A percentile compares a stretch with the other conserved stretches of the same genome.
These are phyloP conservation scores for Zaprionus nigranus DNA, from an alignment of 1,140 invertebrate genomes.

Conservation along the genomic window DNA sequence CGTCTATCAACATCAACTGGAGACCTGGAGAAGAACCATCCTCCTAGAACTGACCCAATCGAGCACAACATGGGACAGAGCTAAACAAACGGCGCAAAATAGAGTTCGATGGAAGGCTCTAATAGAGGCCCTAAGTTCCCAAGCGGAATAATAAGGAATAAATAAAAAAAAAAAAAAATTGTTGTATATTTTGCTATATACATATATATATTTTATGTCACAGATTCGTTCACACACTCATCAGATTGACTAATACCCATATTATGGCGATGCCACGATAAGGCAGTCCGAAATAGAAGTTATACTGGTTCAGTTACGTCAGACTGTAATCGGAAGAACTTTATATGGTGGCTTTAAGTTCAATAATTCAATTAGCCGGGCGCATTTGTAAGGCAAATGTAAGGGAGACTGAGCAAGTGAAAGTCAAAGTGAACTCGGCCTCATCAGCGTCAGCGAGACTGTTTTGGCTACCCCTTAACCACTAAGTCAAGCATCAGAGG, in stretches of 20 bases:
- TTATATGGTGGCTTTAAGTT: neutral
- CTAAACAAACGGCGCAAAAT: too few species aligned
- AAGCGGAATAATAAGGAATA: too few species aligned
- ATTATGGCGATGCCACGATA: neutral
- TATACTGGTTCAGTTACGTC: neutral
- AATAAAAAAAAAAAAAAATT: too few species aligned
- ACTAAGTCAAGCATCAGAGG: conserved; percentile 3
- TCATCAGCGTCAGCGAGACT: neutral
- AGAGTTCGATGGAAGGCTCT: too few species aligned
- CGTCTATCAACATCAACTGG: too few species aligned
- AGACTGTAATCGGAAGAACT: neutral
- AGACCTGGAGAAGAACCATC: too few species aligned
- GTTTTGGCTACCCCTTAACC: neutral
- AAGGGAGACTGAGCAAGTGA: neutral
- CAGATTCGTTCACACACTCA: neutral
- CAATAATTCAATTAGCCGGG: neutral
- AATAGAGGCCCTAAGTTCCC: too few species aligned
- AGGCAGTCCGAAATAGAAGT: neutral
- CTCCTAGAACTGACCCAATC: too few species aligned
- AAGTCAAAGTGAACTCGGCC: neutral
- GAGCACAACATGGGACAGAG: too few species aligned
- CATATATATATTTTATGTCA: neutral
- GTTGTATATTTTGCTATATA: neutral
- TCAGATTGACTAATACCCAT: neutral
- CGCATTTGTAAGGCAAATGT: neutral